Evolutionary conservation across 1,140 invertebrate species (phyloP), one percentile per base, ranked within the genome.

Genomic region (Thereuonema tuberculata): DNA sequence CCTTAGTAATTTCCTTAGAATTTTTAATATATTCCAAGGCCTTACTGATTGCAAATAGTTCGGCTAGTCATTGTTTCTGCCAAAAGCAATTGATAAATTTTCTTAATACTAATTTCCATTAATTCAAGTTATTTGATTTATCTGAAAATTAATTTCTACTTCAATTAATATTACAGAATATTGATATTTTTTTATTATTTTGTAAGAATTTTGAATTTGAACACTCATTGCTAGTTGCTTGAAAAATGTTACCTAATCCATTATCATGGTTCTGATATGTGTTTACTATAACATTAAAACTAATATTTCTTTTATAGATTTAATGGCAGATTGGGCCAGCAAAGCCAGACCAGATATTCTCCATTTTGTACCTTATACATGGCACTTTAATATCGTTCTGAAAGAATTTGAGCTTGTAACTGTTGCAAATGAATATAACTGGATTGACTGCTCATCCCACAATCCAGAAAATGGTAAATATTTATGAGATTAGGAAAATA

Each of bases 391-490:
- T 64, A 76, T 99, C 46, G 77, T 90, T 0, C 75, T 98, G 3
- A 93, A 97, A 73, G 90, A 96, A 70, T 98, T 98, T 77, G 94
- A 99, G 75, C 76, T 98, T 1, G 81, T 98, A 0, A 92, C 92
- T 48, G 72, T 95, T 9, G 85, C 90, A 61, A 99, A 98, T 77
- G 91, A 98, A 70, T 92, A 92, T 71, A 99, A 99, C 74, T 99
- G 94, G 96, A 89, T 99, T 65, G 95, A 99, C 73, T 97, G 93
- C 66, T 93, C 91, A 50, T 92, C 89, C 46, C 88, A 90, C 49
- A 87, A 89, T 69, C 89, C 93, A 74, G 93, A 96, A 77, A 97
- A 97, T 74, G 72, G 81, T 82, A 72, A 70, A 67, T 57, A n/a
- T n/a, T n/a, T n/a, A n/a, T n/a, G n/a, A n/a, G n/a, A n/a, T n/a